Base-by-base conservation (phyloP, 1,140 invertebrate species). In the Apis florea region DNA sequence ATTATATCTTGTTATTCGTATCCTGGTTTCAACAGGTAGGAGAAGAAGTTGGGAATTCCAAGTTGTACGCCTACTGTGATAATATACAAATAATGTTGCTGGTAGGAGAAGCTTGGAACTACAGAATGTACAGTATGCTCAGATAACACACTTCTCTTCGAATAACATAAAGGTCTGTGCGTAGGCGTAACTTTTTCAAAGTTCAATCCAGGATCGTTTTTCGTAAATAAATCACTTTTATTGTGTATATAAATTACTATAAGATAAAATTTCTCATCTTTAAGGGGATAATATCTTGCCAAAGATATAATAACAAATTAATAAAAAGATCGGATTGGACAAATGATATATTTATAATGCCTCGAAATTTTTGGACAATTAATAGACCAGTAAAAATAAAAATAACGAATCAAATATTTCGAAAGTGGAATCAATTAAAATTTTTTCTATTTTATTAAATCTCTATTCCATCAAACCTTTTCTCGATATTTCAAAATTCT, bases 21-120 rank as follows among this genome's bases (percentile, higher is more conserved):
- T n/a, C 24, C 49, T 12, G 21, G 69, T 69, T 47, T 76, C 73
- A 76, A 82, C 73, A 77, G 64, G 63, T 82, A 69, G 54, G 10
- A 8, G 19, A 10, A n/a, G 63, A 68, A 17, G 13, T n/a, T 9
- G n/a, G 17, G 21, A 53, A 69, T 82, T 76, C 8, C 21, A 68
- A 53, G 26, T 68, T 63, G 53, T 58, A 19, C 61, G 26, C 8
- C 63, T 49, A 68, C 9, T 53, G 9, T 56, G 10, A 40, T 11
- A 21, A 24, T 51, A 40, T 59, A 58, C 40, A 40, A 17, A 69
- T 1, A 13, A n/a, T 19, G 47, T 58, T 59, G 17, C 40, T 17
- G 19, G 6, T 6, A 11, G 3, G 0, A 19, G 21, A 10, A 21
- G 54, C 49, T 54, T 24, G 58, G n/a, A 72, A 79, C 8, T 63